phyloP scores from a whole-genome alignment of 2,888 invertebrate genomes.

The Cryptophagus acutangulus region DNA sequence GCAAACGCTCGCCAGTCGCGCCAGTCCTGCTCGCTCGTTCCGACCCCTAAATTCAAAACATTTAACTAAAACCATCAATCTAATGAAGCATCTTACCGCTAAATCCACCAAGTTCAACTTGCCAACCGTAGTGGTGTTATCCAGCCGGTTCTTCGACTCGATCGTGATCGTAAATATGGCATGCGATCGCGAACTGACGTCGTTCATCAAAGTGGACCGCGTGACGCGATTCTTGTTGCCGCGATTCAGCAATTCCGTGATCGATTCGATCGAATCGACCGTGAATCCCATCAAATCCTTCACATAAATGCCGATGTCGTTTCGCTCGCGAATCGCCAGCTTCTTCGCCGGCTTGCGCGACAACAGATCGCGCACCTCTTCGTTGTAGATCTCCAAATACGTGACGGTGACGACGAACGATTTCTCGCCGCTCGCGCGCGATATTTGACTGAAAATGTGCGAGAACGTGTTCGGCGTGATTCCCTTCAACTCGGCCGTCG shows the following conservation, averaged over 20 bases:
- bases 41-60: conserved; percentile 66
- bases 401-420: conserved; percentile 92
- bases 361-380: conserved; percentile 93
- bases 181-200: conserved; percentile 93
- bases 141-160: conserved; percentile 85
- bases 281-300: conserved; percentile 96
- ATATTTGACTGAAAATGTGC: conserved; percentile 96
- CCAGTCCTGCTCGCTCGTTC: conserved; percentile 97
- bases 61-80: conserved; percentile 4
- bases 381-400: conserved; percentile 98
- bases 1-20: conserved; percentile 84
- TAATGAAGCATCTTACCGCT: conserved; percentile 71
- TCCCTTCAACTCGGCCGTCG: conserved; percentile 84
- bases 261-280: conserved; percentile 64
- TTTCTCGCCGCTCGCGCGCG: conserved; percentile 73
- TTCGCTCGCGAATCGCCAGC: conserved; percentile 90
- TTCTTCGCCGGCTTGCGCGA: conserved; percentile 76
- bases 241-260: conserved; percentile 59
- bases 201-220: conserved; percentile 96
- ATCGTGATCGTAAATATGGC: conserved; percentile 98
- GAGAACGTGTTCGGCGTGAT: conserved; percentile 99
- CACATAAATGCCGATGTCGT: conserved; percentile 96
- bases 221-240: conserved; percentile 93
- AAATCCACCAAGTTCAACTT: conserved; percentile 96
- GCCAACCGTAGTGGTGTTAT: conserved; percentile 85